phyloP scores from a whole-genome alignment of 2,797 vertebrate genomes.

The Catostomus latipinnis region DNA sequence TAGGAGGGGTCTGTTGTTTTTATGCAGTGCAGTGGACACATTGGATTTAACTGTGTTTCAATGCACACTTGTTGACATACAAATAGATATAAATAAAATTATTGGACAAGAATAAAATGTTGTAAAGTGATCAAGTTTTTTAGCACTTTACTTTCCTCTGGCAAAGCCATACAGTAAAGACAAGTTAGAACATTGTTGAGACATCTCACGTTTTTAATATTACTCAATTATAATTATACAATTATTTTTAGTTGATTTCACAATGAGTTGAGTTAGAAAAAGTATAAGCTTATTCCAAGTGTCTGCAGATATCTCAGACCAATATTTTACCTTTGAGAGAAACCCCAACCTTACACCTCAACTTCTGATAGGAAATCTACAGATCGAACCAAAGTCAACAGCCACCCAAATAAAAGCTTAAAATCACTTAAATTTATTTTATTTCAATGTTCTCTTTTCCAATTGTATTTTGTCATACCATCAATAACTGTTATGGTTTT shows the following conservation, averaged over 20 bases:
- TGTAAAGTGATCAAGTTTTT: not conserved
- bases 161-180: not conserved
- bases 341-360: not conserved
- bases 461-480: constrained; percentile 55
- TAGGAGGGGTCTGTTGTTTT: constrained; percentile 28
- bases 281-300: not conserved
- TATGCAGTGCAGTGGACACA: not conserved
- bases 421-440: not conserved
- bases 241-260: constrained; percentile 4
- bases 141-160: not conserved
- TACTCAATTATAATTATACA: no score
- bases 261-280: constrained; percentile 1
- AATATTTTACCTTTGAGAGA: constrained; percentile 5
- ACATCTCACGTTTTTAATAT: not conserved
- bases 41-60: not conserved
- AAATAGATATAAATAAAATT: not conserved
- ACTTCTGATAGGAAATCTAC: not conserved
- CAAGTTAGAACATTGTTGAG: constrained; percentile 15
- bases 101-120: not conserved
- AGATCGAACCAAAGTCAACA: not conserved
- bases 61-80: not conserved
- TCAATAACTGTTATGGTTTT: constrained; percentile 68
- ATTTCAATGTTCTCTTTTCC: constrained; percentile 56
- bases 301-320: constrained; percentile 18
- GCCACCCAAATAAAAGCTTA: constrained; percentile 62